These are phyloP conservation scores for Cetoscarus ocellatus DNA, from an alignment of 2,797 vertebrate species.

Conservation along the genomic window DNA sequence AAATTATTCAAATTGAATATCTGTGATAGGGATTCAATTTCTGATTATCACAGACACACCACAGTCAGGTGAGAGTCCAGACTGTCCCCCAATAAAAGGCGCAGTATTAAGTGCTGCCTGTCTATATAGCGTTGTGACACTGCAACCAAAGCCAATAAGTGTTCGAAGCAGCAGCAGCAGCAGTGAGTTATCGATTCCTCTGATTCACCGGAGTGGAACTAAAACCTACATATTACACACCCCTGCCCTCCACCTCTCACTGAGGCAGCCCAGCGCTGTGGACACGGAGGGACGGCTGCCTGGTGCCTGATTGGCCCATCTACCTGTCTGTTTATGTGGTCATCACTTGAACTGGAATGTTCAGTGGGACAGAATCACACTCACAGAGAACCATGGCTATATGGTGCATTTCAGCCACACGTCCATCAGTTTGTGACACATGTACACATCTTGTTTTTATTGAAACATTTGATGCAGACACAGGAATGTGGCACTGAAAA, in stretches of 20 bases:
- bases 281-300: slow-evolving; percentile 46
- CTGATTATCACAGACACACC: neutral
- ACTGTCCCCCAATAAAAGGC: slow-evolving; percentile 54
- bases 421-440: slow-evolving; percentile 46
- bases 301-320: slow-evolving; percentile 64
- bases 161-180: slow-evolving; percentile 76
- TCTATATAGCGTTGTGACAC: slow-evolving; percentile 78
- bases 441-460: slow-evolving; percentile 52
- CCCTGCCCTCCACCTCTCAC: slow-evolving; percentile 69
- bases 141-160: slow-evolving; percentile 80
- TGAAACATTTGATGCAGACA: slow-evolving; percentile 34
- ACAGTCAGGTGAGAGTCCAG: slow-evolving; percentile 51
- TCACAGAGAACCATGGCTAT: slow-evolving; percentile 3
- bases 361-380: slow-evolving; percentile 25
- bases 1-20: neutral
- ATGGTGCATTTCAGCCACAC: slow-evolving; percentile 62
- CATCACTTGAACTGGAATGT: slow-evolving; percentile 46
- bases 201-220: slow-evolving; percentile 85
- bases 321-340: slow-evolving; percentile 52
- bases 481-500: neutral
- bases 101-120: slow-evolving; percentile 77
- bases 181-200: slow-evolving; percentile 80
- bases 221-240: slow-evolving; percentile 83
- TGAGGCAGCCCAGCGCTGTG: slow-evolving; percentile 43
- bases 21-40: slow-evolving; percentile 9